Conservation (phyloP, 2,113 vertebrate species). For the Aptenodytes forsteri region DNA sequence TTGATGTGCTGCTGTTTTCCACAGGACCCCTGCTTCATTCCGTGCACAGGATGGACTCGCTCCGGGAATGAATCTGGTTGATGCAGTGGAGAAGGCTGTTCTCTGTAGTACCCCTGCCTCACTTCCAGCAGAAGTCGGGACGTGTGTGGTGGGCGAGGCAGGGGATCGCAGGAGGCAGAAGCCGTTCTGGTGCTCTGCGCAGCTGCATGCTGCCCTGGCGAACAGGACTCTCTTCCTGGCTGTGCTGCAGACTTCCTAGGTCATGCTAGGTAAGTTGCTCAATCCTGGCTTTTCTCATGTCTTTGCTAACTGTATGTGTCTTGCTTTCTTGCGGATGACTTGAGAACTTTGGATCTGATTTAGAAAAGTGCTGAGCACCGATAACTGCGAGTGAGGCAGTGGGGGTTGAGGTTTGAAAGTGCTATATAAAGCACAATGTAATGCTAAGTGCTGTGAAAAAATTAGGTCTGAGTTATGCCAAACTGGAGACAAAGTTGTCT, state of each 20-base stretch:
- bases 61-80: slow-evolving; percentile 41
- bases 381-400: neutral
- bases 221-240: neutral
- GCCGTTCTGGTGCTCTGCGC: neutral
- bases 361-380: neutral
- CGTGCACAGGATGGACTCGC: neutral
- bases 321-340: neutral
- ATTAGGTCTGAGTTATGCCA: neutral
- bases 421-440: neutral
- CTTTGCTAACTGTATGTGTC: neutral
- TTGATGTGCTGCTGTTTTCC: neutral
- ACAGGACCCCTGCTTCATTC: neutral
- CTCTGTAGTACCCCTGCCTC: slow-evolving; percentile 39
- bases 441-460: neutral
- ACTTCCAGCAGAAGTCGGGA: neutral
- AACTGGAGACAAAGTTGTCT: neutral
- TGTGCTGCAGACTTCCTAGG: slow-evolving; percentile 21
- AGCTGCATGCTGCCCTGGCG: slow-evolving; percentile 11
- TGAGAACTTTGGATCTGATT: neutral
- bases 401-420: neutral
- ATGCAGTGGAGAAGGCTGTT: neutral
- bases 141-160: neutral
- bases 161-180: slow-evolving; percentile 2
- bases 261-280: slow-evolving; percentile 42
- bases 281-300: neutral